phyloP scores from a whole-genome alignment of 2,888 invertebrate genomes.

The Thumatha senex region DNA sequence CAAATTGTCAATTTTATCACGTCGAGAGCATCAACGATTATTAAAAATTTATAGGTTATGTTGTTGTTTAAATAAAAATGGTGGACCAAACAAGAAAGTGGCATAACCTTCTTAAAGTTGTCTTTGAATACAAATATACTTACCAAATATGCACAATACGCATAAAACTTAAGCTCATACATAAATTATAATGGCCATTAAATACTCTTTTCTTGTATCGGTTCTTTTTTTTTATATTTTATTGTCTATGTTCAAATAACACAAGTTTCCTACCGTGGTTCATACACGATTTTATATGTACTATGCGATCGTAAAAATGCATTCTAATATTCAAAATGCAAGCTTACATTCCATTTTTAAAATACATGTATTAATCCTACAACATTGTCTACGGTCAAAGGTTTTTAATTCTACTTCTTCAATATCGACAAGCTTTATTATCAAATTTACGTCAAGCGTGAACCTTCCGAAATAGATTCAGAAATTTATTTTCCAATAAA shows the following conservation, averaged over 20 bases:
- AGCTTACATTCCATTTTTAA: neutral
- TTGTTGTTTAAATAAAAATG: constrained; percentile 2
- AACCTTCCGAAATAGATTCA: constrained; percentile 50
- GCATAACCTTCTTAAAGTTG: constrained; percentile 12
- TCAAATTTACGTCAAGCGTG: constrained; percentile 52
- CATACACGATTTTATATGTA: too few relatives aligned
- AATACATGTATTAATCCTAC: constrained; percentile 16
- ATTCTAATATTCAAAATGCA: constrained; percentile 25
- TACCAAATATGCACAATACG: constrained; percentile 3
- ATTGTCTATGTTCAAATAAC: constrained; percentile 36
- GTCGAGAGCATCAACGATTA: neutral
- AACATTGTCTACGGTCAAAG: constrained; percentile 30
- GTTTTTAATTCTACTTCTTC: constrained; percentile 51
- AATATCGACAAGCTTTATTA: constrained; percentile 50
- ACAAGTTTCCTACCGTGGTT: constrained; percentile 14
- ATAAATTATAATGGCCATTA: constrained; percentile 39
- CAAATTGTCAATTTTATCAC: constrained; percentile 4
- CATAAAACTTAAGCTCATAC: constrained; percentile 28
- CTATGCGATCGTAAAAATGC: constrained; percentile 24
- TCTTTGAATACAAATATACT: constrained; percentile 8
- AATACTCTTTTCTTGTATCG: too few relatives aligned
- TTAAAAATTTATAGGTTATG: neutral
- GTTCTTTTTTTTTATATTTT: constrained; percentile 37
- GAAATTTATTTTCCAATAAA: constrained; percentile 57
- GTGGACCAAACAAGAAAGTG: constrained; percentile 7